Conservation (phyloP, 1,140 invertebrate genomes). For the Anastrepha obliqua region DNA sequence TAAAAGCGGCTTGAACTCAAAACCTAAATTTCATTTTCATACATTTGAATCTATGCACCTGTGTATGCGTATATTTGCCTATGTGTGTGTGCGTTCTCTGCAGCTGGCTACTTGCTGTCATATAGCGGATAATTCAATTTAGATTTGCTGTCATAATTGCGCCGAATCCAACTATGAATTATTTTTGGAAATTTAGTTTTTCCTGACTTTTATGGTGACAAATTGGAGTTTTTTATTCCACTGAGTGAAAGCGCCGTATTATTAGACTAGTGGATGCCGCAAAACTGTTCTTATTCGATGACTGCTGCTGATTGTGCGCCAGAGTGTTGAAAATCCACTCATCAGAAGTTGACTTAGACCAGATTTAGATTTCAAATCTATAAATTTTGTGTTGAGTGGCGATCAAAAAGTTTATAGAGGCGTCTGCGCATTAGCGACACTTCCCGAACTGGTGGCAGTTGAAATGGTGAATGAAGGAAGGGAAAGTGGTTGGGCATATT, state of each 20-base stretch:
- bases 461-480: too few relatives aligned
- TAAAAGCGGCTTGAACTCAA: not conserved
- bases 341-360: not conserved
- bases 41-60: not conserved
- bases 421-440: not conserved
- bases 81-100: not conserved
- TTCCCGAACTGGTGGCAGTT: not conserved
- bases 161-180: too few relatives aligned
- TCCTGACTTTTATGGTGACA: not conserved
- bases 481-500: not conserved
- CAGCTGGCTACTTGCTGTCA: too few relatives aligned
- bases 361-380: not conserved
- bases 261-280: not conserved
- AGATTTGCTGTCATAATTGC: too few relatives aligned
- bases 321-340: constrained; percentile 1
- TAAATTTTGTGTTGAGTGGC: not conserved
- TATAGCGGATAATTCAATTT: too few relatives aligned
- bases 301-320: not conserved
- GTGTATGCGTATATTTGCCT: not conserved
- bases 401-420: not conserved
- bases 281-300: not conserved
- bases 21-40: not conserved
- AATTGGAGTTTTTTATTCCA: too few relatives aligned
- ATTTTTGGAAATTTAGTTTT: too few relatives aligned
- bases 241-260: not conserved